phyloP scores from a whole-genome alignment of 1,140 invertebrate species.

The Steinernema khuongi region DNA sequence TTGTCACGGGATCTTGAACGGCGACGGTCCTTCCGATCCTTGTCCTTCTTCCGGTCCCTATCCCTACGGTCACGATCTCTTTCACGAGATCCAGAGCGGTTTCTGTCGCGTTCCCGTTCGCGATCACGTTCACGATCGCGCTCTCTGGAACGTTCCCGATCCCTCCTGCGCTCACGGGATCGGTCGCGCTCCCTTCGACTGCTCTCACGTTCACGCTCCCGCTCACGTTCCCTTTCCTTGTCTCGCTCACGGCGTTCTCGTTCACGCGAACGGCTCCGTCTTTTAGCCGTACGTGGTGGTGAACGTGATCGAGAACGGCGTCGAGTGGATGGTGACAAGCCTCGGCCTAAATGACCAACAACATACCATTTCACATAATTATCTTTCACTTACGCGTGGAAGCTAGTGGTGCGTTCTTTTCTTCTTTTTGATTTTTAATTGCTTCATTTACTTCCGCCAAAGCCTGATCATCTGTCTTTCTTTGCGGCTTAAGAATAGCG shows the following conservation, averaged over 20 bases:
- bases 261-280: conserved; percentile 23
- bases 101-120: background rate
- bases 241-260: conserved; percentile 20
- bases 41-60: conserved; percentile 35
- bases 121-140: conserved; percentile 23
- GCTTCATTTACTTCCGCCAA: conserved; percentile 57
- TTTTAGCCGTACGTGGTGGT: conserved; percentile 16
- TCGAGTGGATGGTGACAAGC: conserved; percentile 26
- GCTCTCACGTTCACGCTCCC: conserved; percentile 20
- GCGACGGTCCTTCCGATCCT: conserved; percentile 30
- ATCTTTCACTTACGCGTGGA: background rate
- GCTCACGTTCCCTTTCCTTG: conserved; percentile 11
- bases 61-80: conserved; percentile 25
- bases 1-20: conserved; percentile 17
- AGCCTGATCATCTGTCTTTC: conserved; percentile 57
- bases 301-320: conserved; percentile 37
- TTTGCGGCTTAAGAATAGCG: conserved; percentile 56
- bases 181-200: conserved; percentile 22
- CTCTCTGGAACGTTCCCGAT: conserved; percentile 22
- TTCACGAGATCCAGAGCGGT: conserved; percentile 20
- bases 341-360: conserved; percentile 18
- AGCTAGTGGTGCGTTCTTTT: conserved; percentile 15
- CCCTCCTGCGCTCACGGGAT: conserved; percentile 18
- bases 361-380: background rate
- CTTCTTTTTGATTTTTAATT: conserved; percentile 43